These are phyloP conservation scores for Sturnus vulgaris DNA, from an alignment of 2,113 vertebrate species.

Conservation along the genomic window DNA sequence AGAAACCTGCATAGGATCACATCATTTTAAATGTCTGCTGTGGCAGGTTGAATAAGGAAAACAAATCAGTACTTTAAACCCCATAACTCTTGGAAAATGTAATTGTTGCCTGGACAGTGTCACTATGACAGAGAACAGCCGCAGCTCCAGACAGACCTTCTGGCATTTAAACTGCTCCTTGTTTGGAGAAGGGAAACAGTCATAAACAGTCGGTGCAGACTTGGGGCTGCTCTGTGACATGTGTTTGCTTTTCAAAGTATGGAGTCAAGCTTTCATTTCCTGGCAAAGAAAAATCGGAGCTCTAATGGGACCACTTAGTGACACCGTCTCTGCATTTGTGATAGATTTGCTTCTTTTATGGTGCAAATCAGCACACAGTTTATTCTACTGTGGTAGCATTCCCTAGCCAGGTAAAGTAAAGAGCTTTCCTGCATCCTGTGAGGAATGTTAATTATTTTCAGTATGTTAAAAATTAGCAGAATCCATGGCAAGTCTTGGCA, in stretches of 20 bases:
- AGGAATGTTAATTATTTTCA: conserved; percentile 14
- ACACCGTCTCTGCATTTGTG: background rate
- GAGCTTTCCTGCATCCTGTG: background rate
- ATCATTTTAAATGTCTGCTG: background rate
- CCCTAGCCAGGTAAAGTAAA: background rate
- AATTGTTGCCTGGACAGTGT: background rate
- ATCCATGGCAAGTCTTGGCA: background rate
- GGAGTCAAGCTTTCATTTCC: conserved; percentile 10
- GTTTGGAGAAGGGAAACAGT: background rate
- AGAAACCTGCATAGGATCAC: background rate
- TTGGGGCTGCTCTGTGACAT: conserved; percentile 2
- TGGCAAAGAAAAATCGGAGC: background rate
- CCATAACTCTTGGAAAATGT: background rate
- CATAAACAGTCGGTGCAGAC: background rate
- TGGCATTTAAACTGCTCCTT: background rate
- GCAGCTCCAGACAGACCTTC: conserved; percentile 18
- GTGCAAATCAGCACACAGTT: background rate
- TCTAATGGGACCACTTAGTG: background rate
- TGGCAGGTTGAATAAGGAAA: background rate
- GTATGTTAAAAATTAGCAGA: conserved; percentile 15
- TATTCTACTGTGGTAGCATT: conserved; percentile 1
- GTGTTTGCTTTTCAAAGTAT: conserved; percentile 30
- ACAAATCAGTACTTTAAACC: background rate
- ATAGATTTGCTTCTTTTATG: conserved; percentile 8
- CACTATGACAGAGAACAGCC: background rate